Evolutionary conservation across 2,888 invertebrate genomes (phyloP).

Genomic region (Zootermopsis nevadensis): DNA sequence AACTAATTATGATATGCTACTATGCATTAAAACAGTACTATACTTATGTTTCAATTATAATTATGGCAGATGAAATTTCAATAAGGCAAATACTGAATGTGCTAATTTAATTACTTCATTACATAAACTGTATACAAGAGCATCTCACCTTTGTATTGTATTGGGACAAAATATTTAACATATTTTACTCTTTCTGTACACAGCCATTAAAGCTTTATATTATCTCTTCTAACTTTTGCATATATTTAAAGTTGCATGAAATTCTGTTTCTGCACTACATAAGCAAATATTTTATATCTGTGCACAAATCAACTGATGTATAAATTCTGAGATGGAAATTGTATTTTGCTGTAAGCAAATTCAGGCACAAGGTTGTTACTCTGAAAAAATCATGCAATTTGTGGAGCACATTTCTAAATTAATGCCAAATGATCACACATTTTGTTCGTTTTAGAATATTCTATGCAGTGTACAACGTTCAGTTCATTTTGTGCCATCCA

Average conservation of each 20-base stretch:
- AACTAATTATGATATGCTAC: not conserved
- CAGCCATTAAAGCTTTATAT: not conserved
- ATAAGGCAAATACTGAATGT: conserved; percentile 7
- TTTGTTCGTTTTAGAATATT: not conserved
- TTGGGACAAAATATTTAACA: not conserved
- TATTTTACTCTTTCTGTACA: not conserved
- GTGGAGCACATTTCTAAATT: not conserved
- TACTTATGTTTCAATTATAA: not conserved
- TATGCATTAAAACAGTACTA: not conserved
- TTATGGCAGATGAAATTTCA: not conserved
- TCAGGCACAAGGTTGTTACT: too few species aligned
- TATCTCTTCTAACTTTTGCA: not conserved
- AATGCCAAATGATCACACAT: not conserved
- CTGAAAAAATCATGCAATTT: too few species aligned
- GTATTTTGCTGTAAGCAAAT: too few species aligned
- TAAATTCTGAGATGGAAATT: not conserved
- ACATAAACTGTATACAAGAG: not conserved
- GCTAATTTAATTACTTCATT: not conserved
- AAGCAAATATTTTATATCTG: not conserved
- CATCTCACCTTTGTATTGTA: too few species aligned
- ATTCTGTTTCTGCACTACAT: not conserved
- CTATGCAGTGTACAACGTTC: not conserved
- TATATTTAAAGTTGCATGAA: not conserved
- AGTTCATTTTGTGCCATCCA: too few species aligned
- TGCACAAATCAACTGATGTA: not conserved